Base-by-base conservation (phyloP, 2,113 vertebrate genomes). In the Pluvialis apricaria region DNA sequence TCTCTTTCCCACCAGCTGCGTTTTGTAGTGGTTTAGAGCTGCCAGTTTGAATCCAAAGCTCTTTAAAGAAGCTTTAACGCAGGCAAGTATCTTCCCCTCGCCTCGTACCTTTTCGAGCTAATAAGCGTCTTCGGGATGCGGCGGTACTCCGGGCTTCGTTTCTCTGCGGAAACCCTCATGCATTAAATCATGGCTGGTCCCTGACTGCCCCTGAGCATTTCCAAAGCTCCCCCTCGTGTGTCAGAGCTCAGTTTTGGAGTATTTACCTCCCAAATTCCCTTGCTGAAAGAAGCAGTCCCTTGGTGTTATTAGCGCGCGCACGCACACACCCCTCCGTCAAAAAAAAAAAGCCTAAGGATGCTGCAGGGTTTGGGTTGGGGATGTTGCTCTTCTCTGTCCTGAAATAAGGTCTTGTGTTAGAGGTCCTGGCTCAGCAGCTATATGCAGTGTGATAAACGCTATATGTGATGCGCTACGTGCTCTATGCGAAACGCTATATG, bases 61-160 rank as follows among this genome's bases (percentile, higher is more conserved):
- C 18, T 11, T 54, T 28, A 51, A 51, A 65, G 51, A 57, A 47
- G 25, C 89, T 2, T 28, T 8, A 8, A 9, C 9, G 12, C n/a
- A 10, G 1, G 25, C 12, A 4, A 78, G 81, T 51, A 31, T 61
- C 34, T 82, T 76, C 69, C 69, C 54, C 21, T 65, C 2, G 1
- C 76, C 62, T 76, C 3, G 6, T 11, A 42, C 65, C 60, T 62
- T 45, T 34, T 72, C 58, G 1, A 55, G 62, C 17, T 54, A 11
- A 91, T n/a, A 4, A 8, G 36, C 55, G 13, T 31, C 71, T 62
- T 24, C 0, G 1, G 40, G n/a, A 4, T 7, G 13, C 2, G 1
- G 32, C 34, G n/a, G 25, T 11, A 26, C 24, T 66, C 55, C 0
- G 0, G 32, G 13, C 10, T 82, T 55, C 7, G 1, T 80, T 89